Evolutionary conservation across 1,140 invertebrate species (phyloP).

Genomic region (Trichogramma pretiosum): DNA sequence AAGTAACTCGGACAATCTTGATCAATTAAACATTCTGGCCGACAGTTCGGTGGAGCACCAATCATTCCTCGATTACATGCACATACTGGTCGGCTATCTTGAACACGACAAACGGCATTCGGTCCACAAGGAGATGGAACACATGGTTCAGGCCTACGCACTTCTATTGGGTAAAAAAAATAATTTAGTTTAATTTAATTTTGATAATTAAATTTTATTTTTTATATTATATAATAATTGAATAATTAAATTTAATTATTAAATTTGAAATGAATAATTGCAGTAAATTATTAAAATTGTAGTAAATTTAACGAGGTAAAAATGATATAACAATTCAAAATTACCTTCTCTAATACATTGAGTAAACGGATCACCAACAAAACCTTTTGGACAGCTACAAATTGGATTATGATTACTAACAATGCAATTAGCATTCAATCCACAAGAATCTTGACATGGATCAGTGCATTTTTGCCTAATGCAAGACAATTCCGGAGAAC

Average conservation of each 20-base stretch:
- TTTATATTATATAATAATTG: no score
- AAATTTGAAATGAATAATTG: background rate
- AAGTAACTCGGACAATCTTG: conserved; percentile 69
- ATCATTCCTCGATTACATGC: conserved; percentile 69
- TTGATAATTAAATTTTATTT: no score
- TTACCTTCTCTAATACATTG: conserved; percentile 63
- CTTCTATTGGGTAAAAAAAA: no score
- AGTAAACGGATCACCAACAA: conserved; percentile 74
- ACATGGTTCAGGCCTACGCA: conserved; percentile 50
- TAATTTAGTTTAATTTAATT: no score
- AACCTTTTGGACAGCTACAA: conserved; percentile 67
- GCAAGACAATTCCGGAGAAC: conserved; percentile 61
- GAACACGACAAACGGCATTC: conserved; percentile 66
- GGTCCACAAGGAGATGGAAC: conserved; percentile 73
- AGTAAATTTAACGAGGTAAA: background rate
- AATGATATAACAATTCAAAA: conserved; percentile 26
- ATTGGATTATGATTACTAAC: conserved; percentile 78
- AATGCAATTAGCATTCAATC: conserved; percentile 66
- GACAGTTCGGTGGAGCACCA: conserved; percentile 71
- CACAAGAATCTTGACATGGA: conserved; percentile 73
- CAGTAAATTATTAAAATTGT: no score
- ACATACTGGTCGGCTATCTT: conserved; percentile 63
- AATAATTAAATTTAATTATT: no score
- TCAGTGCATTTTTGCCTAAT: conserved; percentile 73
- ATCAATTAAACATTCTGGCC: conserved; percentile 69